phyloP scores from a whole-genome alignment of 2,888 invertebrate species.

The Nasonovia ribisnigri region DNA sequence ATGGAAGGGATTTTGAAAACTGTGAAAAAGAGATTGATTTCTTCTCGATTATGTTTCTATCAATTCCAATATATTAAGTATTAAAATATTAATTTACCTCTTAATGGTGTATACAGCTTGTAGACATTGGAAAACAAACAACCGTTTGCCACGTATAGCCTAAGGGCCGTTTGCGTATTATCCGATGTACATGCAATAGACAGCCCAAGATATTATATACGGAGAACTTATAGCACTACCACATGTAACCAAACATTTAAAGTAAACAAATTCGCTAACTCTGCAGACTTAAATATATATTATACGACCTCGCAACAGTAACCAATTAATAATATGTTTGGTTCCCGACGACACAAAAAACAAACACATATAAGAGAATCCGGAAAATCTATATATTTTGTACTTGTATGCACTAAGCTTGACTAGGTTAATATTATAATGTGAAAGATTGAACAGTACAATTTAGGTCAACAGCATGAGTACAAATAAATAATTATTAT shows the following conservation, averaged over 20 bases:
- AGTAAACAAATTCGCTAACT: not conserved
- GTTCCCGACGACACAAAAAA: not conserved
- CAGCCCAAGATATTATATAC: not conserved
- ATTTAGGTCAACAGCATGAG: not conserved
- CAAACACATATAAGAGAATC: not conserved
- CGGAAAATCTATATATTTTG: not conserved
- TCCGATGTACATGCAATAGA: not conserved
- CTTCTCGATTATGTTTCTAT: not conserved
- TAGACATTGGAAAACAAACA: not conserved
- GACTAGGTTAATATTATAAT: not conserved
- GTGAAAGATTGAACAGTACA: not conserved
- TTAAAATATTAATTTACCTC: not conserved
- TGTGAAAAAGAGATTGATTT: conserved; percentile 31
- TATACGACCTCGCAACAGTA: not conserved
- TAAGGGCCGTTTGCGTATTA: not conserved
- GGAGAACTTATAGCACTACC: not conserved
- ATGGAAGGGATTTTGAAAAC: not conserved
- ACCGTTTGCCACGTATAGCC: not conserved
- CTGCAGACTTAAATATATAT: not conserved
- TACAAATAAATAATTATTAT: not conserved
- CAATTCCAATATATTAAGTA: not conserved
- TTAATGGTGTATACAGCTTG: not conserved
- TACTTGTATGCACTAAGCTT: not conserved
- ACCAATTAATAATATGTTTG: not conserved
- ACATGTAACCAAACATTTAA: not conserved